phyloP scores from a whole-genome alignment of 2,113 vertebrate species.

The Neotoma lepida region DNA sequence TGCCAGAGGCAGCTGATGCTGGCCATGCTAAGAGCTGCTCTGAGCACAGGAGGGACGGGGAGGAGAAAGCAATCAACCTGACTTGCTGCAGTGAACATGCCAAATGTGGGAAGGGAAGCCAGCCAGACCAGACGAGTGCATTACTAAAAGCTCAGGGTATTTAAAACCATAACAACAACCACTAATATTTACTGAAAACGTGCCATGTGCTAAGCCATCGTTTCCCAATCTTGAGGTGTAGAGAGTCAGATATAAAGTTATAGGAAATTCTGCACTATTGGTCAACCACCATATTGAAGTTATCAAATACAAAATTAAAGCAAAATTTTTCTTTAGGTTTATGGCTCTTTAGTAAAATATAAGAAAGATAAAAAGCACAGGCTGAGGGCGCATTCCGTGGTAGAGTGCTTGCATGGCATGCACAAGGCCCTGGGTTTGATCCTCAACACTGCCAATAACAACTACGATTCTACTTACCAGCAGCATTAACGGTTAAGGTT shows the following conservation, averaged over 20 bases:
- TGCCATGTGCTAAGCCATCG: slow-evolving; percentile 36
- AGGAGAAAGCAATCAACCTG: not conserved
- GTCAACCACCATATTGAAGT: slow-evolving; percentile 10
- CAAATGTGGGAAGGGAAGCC: slow-evolving; percentile 26
- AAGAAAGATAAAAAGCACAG: not conserved
- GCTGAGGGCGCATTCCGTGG: not conserved
- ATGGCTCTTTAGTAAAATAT: not conserved
- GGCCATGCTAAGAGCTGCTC: not conserved
- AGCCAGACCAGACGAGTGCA: not conserved
- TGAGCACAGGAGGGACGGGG: not conserved
- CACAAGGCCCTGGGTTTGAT: not conserved
- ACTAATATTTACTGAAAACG: slow-evolving; percentile 66
- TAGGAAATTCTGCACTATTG: not conserved
- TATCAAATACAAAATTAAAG: slow-evolving; percentile 31
- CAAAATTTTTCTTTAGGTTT: not conserved
- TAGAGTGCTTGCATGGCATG: not conserved
- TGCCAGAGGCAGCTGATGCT: fast-evolving
- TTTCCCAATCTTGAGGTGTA: slow-evolving; percentile 7
- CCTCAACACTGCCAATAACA: not conserved
- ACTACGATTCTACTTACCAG: not conserved
- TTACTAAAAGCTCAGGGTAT: not conserved
- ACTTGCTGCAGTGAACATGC: not conserved
- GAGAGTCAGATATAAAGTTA: not conserved
- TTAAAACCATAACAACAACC: slow-evolving; percentile 62
- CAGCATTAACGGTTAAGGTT: not conserved